phyloP scores from a whole-genome alignment of 2,113 vertebrate species.

The Merops nubicus region DNA sequence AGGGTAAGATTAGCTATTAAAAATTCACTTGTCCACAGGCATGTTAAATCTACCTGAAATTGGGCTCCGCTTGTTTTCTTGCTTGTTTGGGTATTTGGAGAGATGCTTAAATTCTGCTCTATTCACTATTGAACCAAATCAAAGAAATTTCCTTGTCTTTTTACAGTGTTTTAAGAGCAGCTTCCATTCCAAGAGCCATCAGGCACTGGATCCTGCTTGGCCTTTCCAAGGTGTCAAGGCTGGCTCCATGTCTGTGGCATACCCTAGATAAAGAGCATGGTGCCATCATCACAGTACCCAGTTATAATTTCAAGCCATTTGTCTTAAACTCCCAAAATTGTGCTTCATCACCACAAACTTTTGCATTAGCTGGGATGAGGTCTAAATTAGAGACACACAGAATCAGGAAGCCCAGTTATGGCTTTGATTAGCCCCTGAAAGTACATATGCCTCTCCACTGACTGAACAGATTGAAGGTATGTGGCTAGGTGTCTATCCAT shows the following conservation, averaged over 20 bases:
- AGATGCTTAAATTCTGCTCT: neutral
- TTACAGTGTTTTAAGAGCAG: neutral
- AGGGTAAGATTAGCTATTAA: conserved; percentile 54
- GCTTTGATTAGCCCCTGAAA: neutral
- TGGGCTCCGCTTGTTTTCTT: conserved; percentile 5
- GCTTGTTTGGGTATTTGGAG: neutral
- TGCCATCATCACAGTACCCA: accelerated
- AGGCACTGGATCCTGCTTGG: neutral
- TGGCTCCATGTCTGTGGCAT: accelerated
- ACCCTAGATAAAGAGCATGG: accelerated
- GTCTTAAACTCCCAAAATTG: neutral
- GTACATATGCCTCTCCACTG: neutral
- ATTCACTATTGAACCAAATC: neutral
- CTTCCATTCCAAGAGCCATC: neutral
- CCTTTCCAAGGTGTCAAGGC: neutral
- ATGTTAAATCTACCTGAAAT: conserved; percentile 41
- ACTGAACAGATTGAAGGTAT: accelerated
- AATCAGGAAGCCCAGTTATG: neutral
- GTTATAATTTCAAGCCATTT: neutral
- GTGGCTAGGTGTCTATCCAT: accelerated
- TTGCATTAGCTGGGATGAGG: neutral
- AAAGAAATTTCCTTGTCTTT: neutral
- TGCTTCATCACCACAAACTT: neutral
- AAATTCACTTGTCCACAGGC: conserved; percentile 61
- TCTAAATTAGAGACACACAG: neutral